Conservation (phyloP, 2,797 vertebrate species). For the Crenuchus spilurus region DNA sequence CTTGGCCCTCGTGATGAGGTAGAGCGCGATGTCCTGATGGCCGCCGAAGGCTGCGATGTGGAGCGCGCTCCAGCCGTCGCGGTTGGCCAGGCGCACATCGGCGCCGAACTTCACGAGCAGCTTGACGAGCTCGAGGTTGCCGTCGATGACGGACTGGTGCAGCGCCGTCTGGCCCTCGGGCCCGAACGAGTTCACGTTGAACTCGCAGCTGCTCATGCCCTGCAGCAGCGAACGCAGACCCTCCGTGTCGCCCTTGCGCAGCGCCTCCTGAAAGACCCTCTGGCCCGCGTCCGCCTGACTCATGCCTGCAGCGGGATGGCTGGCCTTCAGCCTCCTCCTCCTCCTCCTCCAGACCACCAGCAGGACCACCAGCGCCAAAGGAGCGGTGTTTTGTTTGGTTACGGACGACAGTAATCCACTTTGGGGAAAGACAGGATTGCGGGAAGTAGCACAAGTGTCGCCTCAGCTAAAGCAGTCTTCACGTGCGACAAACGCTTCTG, state of each 20-base stretch:
- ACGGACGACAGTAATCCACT: not conserved
- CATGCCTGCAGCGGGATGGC: constrained; percentile 77
- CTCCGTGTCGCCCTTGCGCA: constrained; percentile 93
- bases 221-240: constrained; percentile 94
- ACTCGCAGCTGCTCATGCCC: constrained; percentile 96
- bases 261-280: constrained; percentile 95
- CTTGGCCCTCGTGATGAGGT: constrained; percentile 98
- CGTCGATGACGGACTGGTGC: constrained; percentile 96
- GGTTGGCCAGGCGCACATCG: constrained; percentile 94
- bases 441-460: no score
- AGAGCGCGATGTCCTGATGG: constrained; percentile 98
- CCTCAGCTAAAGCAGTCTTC: no score
- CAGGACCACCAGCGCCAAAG: not conserved
- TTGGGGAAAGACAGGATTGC: no score
- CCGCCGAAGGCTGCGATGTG: constrained; percentile 98
- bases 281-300: constrained; percentile 92
- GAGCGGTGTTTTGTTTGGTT: not conserved
- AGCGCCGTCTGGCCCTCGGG: constrained; percentile 97
- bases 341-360: not conserved
- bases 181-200: constrained; percentile 98
- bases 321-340: constrained; percentile 32
- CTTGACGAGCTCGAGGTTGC: constrained; percentile 97
- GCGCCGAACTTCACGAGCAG: constrained; percentile 97
- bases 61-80: constrained; percentile 97
- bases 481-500: no score